phyloP scores from a whole-genome alignment of 2,888 invertebrate species.

The Netelia fuscicornis region DNA sequence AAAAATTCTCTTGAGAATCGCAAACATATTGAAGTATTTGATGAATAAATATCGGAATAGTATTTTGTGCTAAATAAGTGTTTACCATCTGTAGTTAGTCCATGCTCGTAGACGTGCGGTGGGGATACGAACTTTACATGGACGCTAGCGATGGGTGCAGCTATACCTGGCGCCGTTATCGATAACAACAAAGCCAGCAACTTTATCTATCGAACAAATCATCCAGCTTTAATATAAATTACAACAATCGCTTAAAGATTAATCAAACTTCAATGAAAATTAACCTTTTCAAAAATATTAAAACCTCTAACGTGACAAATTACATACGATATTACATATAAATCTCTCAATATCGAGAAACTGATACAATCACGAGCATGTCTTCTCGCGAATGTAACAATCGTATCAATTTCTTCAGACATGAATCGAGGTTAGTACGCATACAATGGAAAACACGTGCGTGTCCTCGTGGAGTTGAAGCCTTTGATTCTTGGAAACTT shows the following conservation, averaged over 20 bases:
- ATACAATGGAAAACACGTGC: not conserved
- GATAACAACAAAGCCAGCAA: constrained; percentile 72
- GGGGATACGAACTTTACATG: constrained; percentile 81
- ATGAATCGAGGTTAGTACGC: constrained; percentile 40
- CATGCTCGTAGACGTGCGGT: constrained; percentile 81
- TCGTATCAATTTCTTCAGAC: constrained; percentile 6
- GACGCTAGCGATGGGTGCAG: constrained; percentile 79
- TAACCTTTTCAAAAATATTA: not conserved
- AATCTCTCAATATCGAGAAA: too few species aligned
- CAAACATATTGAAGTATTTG: not conserved
- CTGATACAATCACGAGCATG: not conserved
- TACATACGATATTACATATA: not conserved
- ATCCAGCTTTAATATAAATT: constrained; percentile 7
- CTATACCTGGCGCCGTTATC: constrained; percentile 69
- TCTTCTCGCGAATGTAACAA: constrained; percentile 12
- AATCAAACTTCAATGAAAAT: constrained; percentile 12
- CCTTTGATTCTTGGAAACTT: not conserved
- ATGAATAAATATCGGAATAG: not conserved
- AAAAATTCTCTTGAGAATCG: constrained; percentile 26
- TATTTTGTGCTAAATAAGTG: not conserved
- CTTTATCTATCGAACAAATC: constrained; percentile 70
- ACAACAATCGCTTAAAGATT: constrained; percentile 10
- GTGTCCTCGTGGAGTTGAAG: not conserved
- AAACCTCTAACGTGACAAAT: not conserved
- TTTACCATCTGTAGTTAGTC: constrained; percentile 80